These are phyloP conservation scores for Melanotus villosus DNA, from an alignment of 2,888 invertebrate genomes.

Conservation along the genomic window DNA sequence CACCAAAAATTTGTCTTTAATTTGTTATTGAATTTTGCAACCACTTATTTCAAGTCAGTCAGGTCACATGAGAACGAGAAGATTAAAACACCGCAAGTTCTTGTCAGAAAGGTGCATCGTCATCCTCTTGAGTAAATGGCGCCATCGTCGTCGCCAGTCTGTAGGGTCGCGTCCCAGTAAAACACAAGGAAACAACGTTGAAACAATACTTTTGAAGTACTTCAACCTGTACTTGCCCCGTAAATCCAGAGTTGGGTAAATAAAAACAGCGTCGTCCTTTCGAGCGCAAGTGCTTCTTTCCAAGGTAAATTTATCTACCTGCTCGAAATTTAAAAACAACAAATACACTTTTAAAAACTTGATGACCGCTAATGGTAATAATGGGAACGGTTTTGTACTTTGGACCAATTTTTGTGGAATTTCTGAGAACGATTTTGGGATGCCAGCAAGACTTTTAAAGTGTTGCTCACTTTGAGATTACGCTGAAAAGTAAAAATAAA, in stretches of 20 bases:
- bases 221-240: conserved; percentile 8
- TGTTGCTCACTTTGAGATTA: background rate
- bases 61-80: conserved; percentile 7
- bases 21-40: too few species aligned
- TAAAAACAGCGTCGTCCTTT: conserved; percentile 12
- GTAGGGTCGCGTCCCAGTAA: conserved; percentile 18
- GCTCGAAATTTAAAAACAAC: conserved; percentile 2
- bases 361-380: background rate
- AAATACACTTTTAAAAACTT: background rate
- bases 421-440: background rate
- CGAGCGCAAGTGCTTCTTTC: background rate
- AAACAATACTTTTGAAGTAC: conserved; percentile 24
- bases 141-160: conserved; percentile 45
- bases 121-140: conserved; percentile 51
- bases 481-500: too few species aligned
- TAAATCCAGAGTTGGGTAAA: conserved; percentile 9
- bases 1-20: too few species aligned
- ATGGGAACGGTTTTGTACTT: background rate
- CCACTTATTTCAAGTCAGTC: too few species aligned
- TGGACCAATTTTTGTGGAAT: background rate
- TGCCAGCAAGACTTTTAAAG: background rate
- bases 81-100: conserved; percentile 16
- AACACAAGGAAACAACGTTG: conserved; percentile 23
- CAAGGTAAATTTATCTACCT: conserved; percentile 11
- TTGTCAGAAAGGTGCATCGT: conserved; percentile 40